phyloP scores from a whole-genome alignment of 2,888 invertebrate genomes.

The Epirrita christyi region DNA sequence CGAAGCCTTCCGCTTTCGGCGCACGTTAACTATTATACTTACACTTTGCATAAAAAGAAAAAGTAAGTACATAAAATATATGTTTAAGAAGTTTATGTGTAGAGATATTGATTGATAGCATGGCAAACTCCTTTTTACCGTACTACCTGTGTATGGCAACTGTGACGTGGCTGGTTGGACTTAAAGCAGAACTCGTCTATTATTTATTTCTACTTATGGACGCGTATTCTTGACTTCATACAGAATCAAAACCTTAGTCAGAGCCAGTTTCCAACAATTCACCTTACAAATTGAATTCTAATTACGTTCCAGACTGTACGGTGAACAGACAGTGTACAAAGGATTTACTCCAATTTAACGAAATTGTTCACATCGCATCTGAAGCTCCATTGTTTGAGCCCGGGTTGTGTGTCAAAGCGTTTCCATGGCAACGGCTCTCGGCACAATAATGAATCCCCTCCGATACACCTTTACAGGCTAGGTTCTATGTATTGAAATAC shows the following conservation, averaged over 20 bases:
- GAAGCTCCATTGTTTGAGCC: slow-evolving; percentile 6
- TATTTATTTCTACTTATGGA: too few species aligned
- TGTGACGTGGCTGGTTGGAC: too few species aligned
- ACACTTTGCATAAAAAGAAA: too few species aligned
- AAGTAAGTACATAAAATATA: too few species aligned
- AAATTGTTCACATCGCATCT: slow-evolving; percentile 5
- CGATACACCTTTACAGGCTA: background rate
- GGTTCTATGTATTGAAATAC: slow-evolving; percentile 4
- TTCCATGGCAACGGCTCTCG: slow-evolving; percentile 15
- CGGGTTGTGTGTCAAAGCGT: slow-evolving; percentile 16
- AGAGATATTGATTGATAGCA: too few species aligned
- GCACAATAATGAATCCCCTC: slow-evolving; percentile 8
- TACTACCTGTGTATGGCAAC: too few species aligned
- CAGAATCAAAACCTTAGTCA: background rate
- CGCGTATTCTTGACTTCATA: too few species aligned
- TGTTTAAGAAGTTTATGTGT: too few species aligned
- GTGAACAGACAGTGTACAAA: slow-evolving; percentile 3
- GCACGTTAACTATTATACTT: too few species aligned
- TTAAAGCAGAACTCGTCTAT: too few species aligned
- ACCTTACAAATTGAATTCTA: slow-evolving; percentile 17
- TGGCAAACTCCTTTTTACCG: too few species aligned
- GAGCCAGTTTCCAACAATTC: slow-evolving; percentile 2
- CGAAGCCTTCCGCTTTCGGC: too few species aligned
- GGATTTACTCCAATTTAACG: slow-evolving; percentile 7
- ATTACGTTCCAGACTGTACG: slow-evolving; percentile 1